Evolutionary conservation across 2,797 vertebrate species (phyloP).

Genomic region (Enoplosus armatus): DNA sequence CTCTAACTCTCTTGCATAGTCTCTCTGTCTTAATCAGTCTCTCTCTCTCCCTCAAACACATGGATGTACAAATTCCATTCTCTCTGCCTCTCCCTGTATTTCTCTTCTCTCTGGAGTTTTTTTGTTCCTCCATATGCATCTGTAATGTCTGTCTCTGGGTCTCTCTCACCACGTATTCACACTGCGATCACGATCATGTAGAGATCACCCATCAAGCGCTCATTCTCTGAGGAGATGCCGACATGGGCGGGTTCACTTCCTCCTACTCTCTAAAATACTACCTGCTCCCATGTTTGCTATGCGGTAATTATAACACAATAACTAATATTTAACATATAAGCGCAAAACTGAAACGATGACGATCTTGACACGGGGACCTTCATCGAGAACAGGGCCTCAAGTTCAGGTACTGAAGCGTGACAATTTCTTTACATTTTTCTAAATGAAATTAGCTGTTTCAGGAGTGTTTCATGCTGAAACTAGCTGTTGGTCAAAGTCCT

Average conservation of each 20-base stretch:
- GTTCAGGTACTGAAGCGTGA: not conserved
- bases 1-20: not conserved
- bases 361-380: not conserved
- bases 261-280: too few species aligned
- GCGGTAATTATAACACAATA: not conserved
- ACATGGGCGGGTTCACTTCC: too few species aligned
- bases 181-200: not conserved
- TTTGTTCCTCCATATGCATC: slow-evolving; percentile 15
- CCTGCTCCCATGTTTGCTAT: not conserved
- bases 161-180: not conserved
- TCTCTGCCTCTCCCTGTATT: slow-evolving; percentile 32
- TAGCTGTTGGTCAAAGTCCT: not conserved
- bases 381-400: not conserved
- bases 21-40: slow-evolving; percentile 22
- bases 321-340: not conserved
- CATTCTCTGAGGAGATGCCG: not conserved
- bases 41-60: slow-evolving; percentile 31
- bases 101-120: slow-evolving; percentile 31
- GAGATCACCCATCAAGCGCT: not conserved
- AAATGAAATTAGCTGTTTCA: not conserved
- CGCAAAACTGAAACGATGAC: too few species aligned
- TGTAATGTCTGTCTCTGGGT: not conserved
- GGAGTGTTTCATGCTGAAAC: not conserved
- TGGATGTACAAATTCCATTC: slow-evolving; percentile 45
- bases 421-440: too few species aligned